Conservation (phyloP, 1,140 invertebrate species). For the Drosophila auraria region DNA sequence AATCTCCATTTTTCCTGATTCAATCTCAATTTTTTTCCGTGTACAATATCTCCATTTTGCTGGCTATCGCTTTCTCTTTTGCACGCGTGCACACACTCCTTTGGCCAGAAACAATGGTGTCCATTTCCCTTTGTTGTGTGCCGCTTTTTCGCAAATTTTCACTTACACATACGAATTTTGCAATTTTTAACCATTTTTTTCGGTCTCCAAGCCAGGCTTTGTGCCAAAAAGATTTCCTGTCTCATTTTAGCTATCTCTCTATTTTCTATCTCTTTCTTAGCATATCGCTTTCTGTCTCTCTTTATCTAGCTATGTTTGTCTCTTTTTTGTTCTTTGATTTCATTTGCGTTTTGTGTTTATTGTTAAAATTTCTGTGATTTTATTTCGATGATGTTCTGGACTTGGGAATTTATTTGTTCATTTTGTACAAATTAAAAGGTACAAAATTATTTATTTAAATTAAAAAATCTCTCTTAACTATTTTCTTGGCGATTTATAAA, state of each 20-base stretch:
- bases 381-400: constrained; percentile 1
- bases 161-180: constrained; percentile 58
- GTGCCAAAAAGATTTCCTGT: constrained; percentile 64
- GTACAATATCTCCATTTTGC: neutral
- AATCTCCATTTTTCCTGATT: too few species aligned
- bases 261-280: neutral
- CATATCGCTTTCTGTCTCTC: constrained; percentile 4
- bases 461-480: too few species aligned
- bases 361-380: constrained; percentile 21
- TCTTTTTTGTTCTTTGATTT: constrained; percentile 22
- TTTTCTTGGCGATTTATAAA: neutral
- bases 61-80: constrained; percentile 12
- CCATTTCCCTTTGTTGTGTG: constrained; percentile 60
- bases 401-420: neutral
- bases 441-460: too few species aligned
- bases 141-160: constrained; percentile 54
- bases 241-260: constrained; percentile 26
- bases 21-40: neutral
- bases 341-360: constrained; percentile 28
- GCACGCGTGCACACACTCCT: constrained; percentile 24
- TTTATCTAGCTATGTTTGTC: constrained; percentile 16
- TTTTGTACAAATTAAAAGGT: too few species aligned
- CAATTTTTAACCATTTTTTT: constrained; percentile 46
- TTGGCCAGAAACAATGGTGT: constrained; percentile 52
- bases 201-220: constrained; percentile 38